Conservation (phyloP, 1,140 invertebrate genomes). For the Oryctes rhinoceros region DNA sequence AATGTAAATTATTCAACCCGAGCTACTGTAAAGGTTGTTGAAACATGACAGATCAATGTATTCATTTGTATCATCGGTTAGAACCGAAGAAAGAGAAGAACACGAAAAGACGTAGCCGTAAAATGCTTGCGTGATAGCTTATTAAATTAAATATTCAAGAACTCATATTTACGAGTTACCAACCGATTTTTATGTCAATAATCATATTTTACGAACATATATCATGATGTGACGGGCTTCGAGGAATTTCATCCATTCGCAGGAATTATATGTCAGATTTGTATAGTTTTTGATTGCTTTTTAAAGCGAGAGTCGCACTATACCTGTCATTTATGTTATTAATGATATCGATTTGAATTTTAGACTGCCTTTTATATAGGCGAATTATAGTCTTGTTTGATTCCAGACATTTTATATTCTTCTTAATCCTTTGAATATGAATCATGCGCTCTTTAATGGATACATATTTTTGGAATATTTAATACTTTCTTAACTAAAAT, state of each 20-base stretch:
- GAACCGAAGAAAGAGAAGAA: not conserved
- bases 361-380: not conserved
- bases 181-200: constrained; percentile 28
- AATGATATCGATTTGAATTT: constrained; percentile 33
- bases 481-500: not conserved
- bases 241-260: not conserved
- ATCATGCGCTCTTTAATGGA: no score
- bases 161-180: not conserved
- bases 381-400: constrained; percentile 6
- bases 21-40: constrained; percentile 12
- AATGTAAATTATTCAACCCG: not conserved
- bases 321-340: constrained; percentile 23
- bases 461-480: not conserved
- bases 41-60: constrained; percentile 12
- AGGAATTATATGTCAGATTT: constrained; percentile 26
- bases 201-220: constrained; percentile 29
- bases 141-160: constrained; percentile 32
- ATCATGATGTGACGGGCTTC: not conserved
- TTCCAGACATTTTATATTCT: not conserved
- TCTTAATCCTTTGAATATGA: not conserved
- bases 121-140: constrained; percentile 16
- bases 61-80: not conserved
- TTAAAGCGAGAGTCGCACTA: constrained; percentile 25
- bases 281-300: constrained; percentile 32
- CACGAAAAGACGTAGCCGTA: not conserved